These are phyloP conservation scores for Eciton burchellii DNA, from an alignment of 1,140 invertebrate species.

Conservation along the genomic window DNA sequence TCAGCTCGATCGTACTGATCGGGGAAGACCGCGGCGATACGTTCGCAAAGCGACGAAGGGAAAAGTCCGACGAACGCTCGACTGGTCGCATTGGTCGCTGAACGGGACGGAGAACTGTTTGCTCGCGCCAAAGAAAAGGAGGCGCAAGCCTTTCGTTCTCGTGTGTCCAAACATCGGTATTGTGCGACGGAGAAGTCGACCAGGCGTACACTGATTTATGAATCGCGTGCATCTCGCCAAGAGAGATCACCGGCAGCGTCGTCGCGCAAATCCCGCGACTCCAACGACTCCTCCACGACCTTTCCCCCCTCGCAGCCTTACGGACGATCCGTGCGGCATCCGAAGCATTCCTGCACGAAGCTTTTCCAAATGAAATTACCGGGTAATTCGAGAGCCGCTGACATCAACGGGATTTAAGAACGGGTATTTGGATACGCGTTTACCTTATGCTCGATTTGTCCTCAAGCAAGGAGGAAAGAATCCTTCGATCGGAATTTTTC, in stretches of 20 bases:
- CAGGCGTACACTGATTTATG: slow-evolving; percentile 63
- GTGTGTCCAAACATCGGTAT: slow-evolving; percentile 75
- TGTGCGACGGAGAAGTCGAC: slow-evolving; percentile 56
- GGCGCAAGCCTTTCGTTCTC: slow-evolving; percentile 72
- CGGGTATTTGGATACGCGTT: slow-evolving; percentile 38
- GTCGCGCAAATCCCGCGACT: slow-evolving; percentile 43
- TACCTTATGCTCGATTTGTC: slow-evolving; percentile 22
- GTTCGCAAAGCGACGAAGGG: not conserved
- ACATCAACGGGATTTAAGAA: slow-evolving; percentile 28
- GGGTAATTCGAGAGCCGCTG: slow-evolving; percentile 29
- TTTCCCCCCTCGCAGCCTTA: slow-evolving; percentile 25
- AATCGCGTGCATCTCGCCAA: slow-evolving; percentile 38
- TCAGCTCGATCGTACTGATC: slow-evolving; percentile 51
- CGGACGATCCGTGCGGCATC: not conserved
- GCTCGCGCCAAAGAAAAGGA: slow-evolving; percentile 52
- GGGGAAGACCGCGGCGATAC: not conserved
- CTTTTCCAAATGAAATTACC: slow-evolving; percentile 60
- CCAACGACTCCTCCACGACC: slow-evolving; percentile 47
- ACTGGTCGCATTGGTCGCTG: slow-evolving; percentile 51
- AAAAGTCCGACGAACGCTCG: slow-evolving; percentile 37
- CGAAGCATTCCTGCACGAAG: slow-evolving; percentile 4
- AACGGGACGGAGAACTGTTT: slow-evolving; percentile 70
- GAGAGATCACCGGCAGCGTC: slow-evolving; percentile 56
- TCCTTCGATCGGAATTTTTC: not conserved
- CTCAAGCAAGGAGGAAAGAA: not conserved